Base-by-base conservation (phyloP, 2,888 invertebrate genomes). In the Lagria hirta region DNA sequence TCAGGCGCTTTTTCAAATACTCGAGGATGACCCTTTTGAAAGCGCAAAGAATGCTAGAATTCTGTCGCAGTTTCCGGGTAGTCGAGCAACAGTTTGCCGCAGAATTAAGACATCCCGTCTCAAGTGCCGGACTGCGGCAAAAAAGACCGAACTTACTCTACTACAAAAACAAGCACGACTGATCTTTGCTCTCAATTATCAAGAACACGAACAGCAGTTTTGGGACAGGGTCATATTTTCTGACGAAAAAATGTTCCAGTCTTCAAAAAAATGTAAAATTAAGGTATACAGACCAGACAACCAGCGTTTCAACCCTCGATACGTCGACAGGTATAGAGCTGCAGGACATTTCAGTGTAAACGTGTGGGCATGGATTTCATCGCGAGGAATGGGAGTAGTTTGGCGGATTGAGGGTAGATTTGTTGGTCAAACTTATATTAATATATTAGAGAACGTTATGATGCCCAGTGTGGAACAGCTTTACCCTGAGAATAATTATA, bases 241-340 rank as follows among this genome's bases (percentile, higher is more conserved):
- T 6, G 17, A 30, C 8, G 30, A 30, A 30, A 30, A 30, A 18
- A 11, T 30, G 4, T 30, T 30, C 6, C 30, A 30, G 18, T 17
- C 30, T 7, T 17, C 3, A 2, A 10, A 10, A 3, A 30, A 30
- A 10, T 16, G 30, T 3, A 16, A 15, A 5, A 17, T 30, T 17
- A 17, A 10, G 14, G 30, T 30, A 2, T 30, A 30, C 14, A 30
- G 17, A 17, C 10, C 30, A 6, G 15, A 15, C 13, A 30, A 30
- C 18, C 4, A 16, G 2, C 3, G 30, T 1, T 30, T 4, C 10
- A 3, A 16, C 5, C 17, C 16, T 8, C 30, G 18, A 2, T 30
- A 30, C 11, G 8, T 30, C 2, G 12, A 27, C 2, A 2, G n/a
- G n/a, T n/a, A n/a, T n/a, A n/a, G n/a, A n/a, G n/a, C n/a, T n/a